Conservation (phyloP, 2,113 vertebrate species). For the Suncus etruscus region DNA sequence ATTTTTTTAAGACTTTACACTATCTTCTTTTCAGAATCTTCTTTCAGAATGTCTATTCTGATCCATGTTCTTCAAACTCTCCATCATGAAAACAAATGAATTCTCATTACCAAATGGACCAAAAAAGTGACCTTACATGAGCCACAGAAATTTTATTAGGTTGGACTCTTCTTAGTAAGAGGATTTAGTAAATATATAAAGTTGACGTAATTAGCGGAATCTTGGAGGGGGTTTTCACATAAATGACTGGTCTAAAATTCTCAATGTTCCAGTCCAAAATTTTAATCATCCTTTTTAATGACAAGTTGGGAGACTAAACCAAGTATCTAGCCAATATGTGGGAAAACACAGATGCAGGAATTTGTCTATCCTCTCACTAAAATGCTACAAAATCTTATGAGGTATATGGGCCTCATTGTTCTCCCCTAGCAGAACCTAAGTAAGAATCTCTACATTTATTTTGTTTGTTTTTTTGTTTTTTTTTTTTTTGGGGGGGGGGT, state of each 20-base stretch:
- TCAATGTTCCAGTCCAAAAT: slow-evolving; percentile 51
- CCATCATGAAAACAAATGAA: slow-evolving; percentile 27
- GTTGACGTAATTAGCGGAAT: slow-evolving; percentile 48
- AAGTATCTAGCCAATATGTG: not conserved
- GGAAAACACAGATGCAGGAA: not conserved
- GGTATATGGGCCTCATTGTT: not conserved
- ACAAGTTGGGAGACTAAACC: not conserved
- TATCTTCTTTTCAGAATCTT: too few relatives aligned
- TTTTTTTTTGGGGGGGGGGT: too few relatives aligned
- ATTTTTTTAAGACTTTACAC: not conserved
- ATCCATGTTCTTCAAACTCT: not conserved
- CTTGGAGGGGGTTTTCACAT: slow-evolving; percentile 13
- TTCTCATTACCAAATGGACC: not conserved
- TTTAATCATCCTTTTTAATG: not conserved
- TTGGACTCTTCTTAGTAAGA: slow-evolving; percentile 13
- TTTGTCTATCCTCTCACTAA: not conserved
- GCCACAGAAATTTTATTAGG: not conserved
- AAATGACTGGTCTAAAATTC: slow-evolving; percentile 33
- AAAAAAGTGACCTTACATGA: slow-evolving; percentile 21
- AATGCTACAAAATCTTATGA: slow-evolving; percentile 8
- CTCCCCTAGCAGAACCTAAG: not conserved
- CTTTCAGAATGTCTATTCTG: not conserved
- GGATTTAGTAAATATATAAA: not conserved
- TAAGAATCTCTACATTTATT: slow-evolving; percentile 24
- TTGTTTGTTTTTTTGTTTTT: too few relatives aligned